Evolutionary conservation across 2,888 invertebrate genomes (phyloP).

Genomic region (Patella ulyssiponensis): DNA sequence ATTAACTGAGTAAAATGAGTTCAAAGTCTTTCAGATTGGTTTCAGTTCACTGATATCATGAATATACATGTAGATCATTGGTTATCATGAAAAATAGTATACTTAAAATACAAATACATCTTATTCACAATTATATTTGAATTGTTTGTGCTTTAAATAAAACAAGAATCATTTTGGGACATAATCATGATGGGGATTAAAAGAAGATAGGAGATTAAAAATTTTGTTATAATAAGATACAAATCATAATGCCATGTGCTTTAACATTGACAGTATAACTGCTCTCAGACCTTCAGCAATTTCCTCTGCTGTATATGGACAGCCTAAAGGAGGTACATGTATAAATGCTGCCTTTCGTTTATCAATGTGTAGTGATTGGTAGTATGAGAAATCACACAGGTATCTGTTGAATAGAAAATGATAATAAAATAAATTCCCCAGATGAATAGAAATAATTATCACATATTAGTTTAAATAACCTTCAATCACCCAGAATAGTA

Average conservation of each 20-base stretch:
- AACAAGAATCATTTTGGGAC: constrained; percentile 10
- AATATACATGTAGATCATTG: too few relatives aligned
- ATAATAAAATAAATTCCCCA: constrained; percentile 24
- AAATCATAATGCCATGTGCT: constrained; percentile 42
- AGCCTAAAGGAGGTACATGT: constrained; percentile 82
- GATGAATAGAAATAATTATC: not conserved
- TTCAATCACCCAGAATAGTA: too few relatives aligned
- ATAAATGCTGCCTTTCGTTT: constrained; percentile 79
- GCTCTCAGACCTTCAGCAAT: constrained; percentile 76
- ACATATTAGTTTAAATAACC: too few relatives aligned
- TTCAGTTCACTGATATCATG: too few relatives aligned
- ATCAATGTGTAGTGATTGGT: constrained; percentile 81
- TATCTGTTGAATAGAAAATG: constrained; percentile 74
- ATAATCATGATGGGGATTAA: not conserved
- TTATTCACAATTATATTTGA: too few relatives aligned
- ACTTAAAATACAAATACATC: too few relatives aligned
- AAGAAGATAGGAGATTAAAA: not conserved
- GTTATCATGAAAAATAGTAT: too few relatives aligned
- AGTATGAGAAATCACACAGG: constrained; percentile 87
- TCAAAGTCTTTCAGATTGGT: too few relatives aligned
- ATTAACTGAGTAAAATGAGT: too few relatives aligned
- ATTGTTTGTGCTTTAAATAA: not conserved
- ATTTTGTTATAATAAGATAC: not conserved
- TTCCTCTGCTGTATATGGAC: constrained; percentile 77
- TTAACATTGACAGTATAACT: constrained; percentile 68